Conservation (phyloP, 2,113 vertebrate genomes). For the Mellivora capensis region DNA sequence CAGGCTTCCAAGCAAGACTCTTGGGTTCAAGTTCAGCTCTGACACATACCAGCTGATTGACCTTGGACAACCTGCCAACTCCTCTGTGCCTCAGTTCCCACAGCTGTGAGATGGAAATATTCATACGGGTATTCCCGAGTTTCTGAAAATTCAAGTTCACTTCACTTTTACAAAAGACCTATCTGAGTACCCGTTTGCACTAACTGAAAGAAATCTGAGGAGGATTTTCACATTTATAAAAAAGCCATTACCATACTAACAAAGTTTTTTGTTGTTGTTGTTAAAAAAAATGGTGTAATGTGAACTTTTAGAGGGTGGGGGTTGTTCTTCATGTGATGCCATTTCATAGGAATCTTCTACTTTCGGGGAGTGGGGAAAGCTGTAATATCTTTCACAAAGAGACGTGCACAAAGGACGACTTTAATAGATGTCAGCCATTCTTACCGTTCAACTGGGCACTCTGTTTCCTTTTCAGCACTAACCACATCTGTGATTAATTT, state of each 20-base stretch:
- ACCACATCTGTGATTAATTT: neutral
- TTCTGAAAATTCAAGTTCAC: neutral
- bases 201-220: neutral
- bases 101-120: neutral
- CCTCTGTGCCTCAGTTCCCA: neutral
- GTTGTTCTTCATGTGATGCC: neutral
- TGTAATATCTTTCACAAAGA: neutral
- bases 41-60: neutral
- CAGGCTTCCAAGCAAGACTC: neutral
- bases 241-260: neutral
- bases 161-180: neutral
- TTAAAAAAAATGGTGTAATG: neutral
- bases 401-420: neutral
- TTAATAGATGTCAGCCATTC: neutral
- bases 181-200: neutral
- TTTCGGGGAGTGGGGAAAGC: neutral
- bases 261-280: neutral
- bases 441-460: neutral
- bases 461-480: neutral
- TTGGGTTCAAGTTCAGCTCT: neutral
- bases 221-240: neutral
- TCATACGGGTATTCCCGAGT: neutral
- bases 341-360: neutral
- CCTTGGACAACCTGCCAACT: neutral
- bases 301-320: neutral